Evolutionary conservation across 2,888 invertebrate genomes (phyloP).

Genomic region (Trilocha varians): DNA sequence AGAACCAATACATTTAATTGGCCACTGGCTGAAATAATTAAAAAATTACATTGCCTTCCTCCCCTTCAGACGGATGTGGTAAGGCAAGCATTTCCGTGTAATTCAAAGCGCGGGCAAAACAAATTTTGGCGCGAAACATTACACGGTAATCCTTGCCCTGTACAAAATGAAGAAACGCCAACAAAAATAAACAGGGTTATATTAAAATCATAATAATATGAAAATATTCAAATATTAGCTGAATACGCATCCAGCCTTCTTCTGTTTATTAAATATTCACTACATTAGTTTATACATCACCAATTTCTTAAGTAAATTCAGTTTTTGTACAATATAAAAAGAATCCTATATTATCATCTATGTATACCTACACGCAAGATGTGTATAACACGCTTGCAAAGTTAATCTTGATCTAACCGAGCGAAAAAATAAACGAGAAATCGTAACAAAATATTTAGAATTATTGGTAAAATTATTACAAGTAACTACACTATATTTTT

Average conservation of each 20-base stretch:
- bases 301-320: conserved; percentile 74
- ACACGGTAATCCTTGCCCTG: conserved; percentile 40
- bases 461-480: conserved; percentile 69
- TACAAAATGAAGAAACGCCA: conserved; percentile 67
- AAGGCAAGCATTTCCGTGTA: conserved; percentile 36
- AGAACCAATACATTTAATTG: conserved; percentile 72
- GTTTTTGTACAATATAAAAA: conserved; percentile 75
- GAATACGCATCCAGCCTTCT: conserved; percentile 65
- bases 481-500: conserved; percentile 66
- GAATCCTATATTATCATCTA: conserved; percentile 68
- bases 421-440: conserved; percentile 57
- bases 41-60: conserved; percentile 63
- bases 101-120: conserved; percentile 2
- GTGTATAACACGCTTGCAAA: conserved; percentile 58
- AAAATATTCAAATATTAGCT: conserved; percentile 72
- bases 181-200: conserved; percentile 72
- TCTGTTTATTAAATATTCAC: conserved; percentile 72
- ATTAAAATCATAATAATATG: conserved; percentile 74
- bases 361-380: conserved; percentile 48
- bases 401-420: conserved; percentile 61
- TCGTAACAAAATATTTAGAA: conserved; percentile 68
- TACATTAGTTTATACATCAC: conserved; percentile 74
- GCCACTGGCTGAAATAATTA: conserved; percentile 71
- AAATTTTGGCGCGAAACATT: conserved; percentile 8
- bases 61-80: conserved; percentile 44